phyloP scores from a whole-genome alignment of 2,113 vertebrate species.

The Junco hyemalis region DNA sequence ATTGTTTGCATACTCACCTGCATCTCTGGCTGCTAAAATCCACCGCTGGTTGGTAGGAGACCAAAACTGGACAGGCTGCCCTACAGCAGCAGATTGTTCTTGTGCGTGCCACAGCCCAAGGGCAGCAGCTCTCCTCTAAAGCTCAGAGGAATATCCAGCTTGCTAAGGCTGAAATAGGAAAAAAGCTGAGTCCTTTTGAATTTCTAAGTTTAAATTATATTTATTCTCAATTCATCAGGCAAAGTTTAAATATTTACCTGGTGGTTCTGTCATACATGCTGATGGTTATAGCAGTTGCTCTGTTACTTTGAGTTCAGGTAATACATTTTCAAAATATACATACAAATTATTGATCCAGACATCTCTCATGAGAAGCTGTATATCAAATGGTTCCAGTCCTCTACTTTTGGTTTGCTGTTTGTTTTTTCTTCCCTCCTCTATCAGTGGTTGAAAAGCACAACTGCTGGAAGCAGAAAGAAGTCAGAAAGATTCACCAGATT shows the following conservation, averaged over 20 bases:
- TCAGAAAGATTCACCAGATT: not conserved
- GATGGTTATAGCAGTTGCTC: fast-evolving
- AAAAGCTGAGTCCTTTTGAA: not conserved
- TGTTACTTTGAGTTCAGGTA: not conserved
- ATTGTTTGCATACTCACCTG: fast-evolving
- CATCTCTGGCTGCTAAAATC: fast-evolving
- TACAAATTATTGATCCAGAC: not conserved
- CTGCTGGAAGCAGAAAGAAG: not conserved
- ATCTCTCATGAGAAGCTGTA: not conserved
- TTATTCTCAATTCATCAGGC: not conserved
- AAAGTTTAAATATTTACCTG: not conserved
- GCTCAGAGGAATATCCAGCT: not conserved
- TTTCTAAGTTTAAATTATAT: not conserved
- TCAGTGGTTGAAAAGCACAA: not conserved
- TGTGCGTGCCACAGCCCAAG: fast-evolving
- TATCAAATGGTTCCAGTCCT: not conserved
- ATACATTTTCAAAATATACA: not conserved
- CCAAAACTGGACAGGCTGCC: fast-evolving
- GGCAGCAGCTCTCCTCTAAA: not conserved
- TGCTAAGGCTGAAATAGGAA: not conserved
- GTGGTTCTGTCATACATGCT: fast-evolving
- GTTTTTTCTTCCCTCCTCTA: no score
- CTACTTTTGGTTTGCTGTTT: not conserved
- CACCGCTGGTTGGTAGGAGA: fast-evolving
- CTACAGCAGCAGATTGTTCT: fast-evolving